phyloP scores from a whole-genome alignment of 2,797 vertebrate genomes.

The Pantherophis alleghaniensis region DNA sequence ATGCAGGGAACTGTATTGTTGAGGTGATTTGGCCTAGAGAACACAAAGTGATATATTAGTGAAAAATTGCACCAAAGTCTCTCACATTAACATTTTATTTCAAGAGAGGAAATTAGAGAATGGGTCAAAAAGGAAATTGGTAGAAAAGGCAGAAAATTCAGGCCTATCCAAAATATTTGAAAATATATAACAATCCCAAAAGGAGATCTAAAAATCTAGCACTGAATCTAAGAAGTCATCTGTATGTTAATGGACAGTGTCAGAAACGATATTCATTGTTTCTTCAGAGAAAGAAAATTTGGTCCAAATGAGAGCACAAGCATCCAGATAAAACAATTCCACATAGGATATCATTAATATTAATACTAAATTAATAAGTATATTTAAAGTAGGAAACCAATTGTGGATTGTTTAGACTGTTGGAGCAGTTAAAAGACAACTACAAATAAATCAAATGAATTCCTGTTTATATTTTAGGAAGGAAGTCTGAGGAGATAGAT shows the following conservation, averaged over 20 bases:
- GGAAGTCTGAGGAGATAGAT: not conserved
- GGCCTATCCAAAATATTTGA: not conserved
- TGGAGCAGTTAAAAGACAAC: not conserved
- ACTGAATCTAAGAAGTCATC: not conserved
- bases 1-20: not conserved
- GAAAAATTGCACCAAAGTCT: not conserved
- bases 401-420: not conserved
- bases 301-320: not conserved
- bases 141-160: not conserved
- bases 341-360: not conserved
- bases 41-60: not conserved
- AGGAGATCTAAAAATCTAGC: not conserved
- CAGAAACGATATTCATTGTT: not conserved
- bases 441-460: not conserved
- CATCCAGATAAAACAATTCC: not conserved
- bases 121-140: not conserved
- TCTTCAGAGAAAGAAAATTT: not conserved
- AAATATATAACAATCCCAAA: not conserved
- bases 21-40: not conserved
- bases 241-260: not conserved
- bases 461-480: not conserved
- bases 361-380: not conserved
- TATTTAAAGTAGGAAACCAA: not conserved
- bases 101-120: not conserved
- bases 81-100: not conserved